Percentiles rank a stretch among this genome's conserved stretches.
These are phyloP conservation scores for Cydia splendana DNA, from an alignment of 1,140 invertebrate genomes.

Conservation along the genomic window DNA sequence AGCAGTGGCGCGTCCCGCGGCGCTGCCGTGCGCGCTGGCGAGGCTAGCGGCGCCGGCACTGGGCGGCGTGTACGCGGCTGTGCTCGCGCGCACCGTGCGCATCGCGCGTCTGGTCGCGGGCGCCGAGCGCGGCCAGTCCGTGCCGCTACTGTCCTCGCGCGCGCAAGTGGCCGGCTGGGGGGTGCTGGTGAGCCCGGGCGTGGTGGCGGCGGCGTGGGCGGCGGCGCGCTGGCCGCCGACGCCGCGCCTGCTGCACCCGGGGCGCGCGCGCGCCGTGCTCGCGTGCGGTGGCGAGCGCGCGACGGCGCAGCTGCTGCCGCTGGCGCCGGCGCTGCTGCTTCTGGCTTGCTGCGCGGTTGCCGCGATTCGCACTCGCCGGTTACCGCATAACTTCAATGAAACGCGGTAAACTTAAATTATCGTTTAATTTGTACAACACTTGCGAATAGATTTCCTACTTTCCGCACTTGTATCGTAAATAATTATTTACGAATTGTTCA, in stretches of 20 bases:
- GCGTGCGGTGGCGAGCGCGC: constrained; percentile 85
- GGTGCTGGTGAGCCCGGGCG: constrained; percentile 86
- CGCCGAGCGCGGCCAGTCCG: constrained; percentile 34
- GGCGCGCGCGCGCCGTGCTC: constrained; percentile 81
- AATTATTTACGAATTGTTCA: too few relatives aligned
- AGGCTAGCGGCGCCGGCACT: constrained; percentile 43
- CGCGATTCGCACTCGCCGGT: constrained; percentile 91
- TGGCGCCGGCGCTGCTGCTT: constrained; percentile 90
- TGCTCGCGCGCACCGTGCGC: constrained; percentile 45
- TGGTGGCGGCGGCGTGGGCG: constrained; percentile 85
- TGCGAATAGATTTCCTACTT: too few relatives aligned
- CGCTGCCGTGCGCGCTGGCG: constrained; percentile 81
- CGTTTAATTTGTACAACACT: too few relatives aligned
- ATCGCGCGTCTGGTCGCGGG: constrained; percentile 43
- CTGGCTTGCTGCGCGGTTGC: constrained; percentile 91
- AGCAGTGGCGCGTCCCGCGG: constrained; percentile 86
- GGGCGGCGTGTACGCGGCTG: constrained; percentile 43
- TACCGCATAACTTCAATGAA: constrained; percentile 95
- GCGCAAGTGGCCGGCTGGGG: constrained; percentile 45
- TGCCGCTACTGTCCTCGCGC: constrained; percentile 41
- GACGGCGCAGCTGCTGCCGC: constrained; percentile 86
- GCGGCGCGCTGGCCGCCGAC: constrained; percentile 85
- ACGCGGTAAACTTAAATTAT: constrained; percentile 80
- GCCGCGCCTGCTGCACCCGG: constrained; percentile 81
- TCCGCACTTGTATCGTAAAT: too few relatives aligned